These are phyloP conservation scores for Neodontobutis hainanensis DNA, from an alignment of 2,113 vertebrate genomes.

Conservation along the genomic window DNA sequence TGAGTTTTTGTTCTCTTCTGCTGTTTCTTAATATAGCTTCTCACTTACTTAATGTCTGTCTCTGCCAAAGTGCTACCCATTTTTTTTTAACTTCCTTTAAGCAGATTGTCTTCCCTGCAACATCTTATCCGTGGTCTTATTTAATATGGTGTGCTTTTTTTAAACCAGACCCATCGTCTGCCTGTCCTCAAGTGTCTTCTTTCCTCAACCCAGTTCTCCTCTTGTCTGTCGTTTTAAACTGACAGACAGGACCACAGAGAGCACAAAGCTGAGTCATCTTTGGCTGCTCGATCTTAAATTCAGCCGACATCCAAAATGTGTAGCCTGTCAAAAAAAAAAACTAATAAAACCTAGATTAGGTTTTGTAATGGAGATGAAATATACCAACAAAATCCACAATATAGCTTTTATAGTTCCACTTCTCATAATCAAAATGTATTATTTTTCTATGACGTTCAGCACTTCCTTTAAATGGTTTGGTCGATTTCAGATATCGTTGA, in stretches of 20 bases:
- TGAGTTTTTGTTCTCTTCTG: too few species aligned
- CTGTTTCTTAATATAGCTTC: background rate
- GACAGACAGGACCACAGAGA: constrained; percentile 12
- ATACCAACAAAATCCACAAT: too few species aligned
- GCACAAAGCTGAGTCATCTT: constrained; percentile 32
- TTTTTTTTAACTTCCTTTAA: constrained; percentile 12
- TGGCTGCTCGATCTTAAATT: constrained; percentile 10
- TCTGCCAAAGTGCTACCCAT: background rate
- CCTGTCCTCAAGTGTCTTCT: background rate
- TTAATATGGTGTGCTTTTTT: constrained; percentile 15
- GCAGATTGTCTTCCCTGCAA: constrained; percentile 7
- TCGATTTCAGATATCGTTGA: too few species aligned
- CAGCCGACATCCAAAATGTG: constrained; percentile 13
- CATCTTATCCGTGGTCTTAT: constrained; percentile 15
- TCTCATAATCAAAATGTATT: too few species aligned
- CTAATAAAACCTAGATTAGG: too few species aligned
- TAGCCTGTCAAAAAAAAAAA: background rate
- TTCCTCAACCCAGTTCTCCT: constrained; percentile 15
- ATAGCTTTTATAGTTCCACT: too few species aligned
- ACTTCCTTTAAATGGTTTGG: too few species aligned
- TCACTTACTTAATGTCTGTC: constrained; percentile 12
- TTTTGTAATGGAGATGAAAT: too few species aligned
- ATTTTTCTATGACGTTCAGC: too few species aligned
- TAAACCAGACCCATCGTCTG: background rate
- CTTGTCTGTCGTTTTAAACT: constrained; percentile 24